Evolutionary conservation across 1,140 invertebrate species (phyloP).

Genomic region (Orchestia grillus): DNA sequence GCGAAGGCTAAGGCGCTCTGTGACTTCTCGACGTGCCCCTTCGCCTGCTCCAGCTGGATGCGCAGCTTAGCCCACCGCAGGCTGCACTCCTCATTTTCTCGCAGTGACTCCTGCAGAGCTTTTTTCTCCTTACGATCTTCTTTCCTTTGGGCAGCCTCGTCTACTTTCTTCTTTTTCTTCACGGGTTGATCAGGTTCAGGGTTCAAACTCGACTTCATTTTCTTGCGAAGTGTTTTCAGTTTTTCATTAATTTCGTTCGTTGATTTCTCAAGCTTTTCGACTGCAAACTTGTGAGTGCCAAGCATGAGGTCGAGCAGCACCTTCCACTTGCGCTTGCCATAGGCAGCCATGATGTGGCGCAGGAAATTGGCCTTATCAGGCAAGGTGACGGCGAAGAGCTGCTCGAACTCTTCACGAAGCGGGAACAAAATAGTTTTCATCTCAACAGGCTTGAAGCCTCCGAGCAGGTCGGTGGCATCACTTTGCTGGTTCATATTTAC

Average conservation of each 20-base stretch:
- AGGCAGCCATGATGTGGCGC: conserved; percentile 78
- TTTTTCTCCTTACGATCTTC: conserved; percentile 11
- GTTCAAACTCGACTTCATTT: background rate
- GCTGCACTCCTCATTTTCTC: conserved; percentile 58
- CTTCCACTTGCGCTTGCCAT: conserved; percentile 60
- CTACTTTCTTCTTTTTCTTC: conserved; percentile 33
- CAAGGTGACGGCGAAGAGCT: conserved; percentile 85
- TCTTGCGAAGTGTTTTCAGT: background rate
- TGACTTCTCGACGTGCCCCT: conserved; percentile 78
- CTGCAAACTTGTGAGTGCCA: conserved; percentile 80
- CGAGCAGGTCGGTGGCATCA: conserved; percentile 94
- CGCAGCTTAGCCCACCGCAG: conserved; percentile 78
- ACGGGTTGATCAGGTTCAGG: no score
- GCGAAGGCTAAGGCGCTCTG: conserved; percentile 86
- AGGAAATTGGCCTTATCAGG: conserved; percentile 89
- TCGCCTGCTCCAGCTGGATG: conserved; percentile 78
- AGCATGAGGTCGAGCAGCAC: conserved; percentile 82
- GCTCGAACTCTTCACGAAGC: conserved; percentile 87
- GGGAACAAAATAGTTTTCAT: conserved; percentile 86
- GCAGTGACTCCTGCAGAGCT: background rate
- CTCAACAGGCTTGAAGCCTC: conserved; percentile 97
- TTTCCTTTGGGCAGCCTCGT: background rate
- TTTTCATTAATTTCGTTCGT: background rate
- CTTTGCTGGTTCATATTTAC: conserved; percentile 99
- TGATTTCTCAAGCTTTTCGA: conserved; percentile 72